Base-by-base conservation (phyloP, 2,888 invertebrate genomes). In the Cartodere bifasciata region DNA sequence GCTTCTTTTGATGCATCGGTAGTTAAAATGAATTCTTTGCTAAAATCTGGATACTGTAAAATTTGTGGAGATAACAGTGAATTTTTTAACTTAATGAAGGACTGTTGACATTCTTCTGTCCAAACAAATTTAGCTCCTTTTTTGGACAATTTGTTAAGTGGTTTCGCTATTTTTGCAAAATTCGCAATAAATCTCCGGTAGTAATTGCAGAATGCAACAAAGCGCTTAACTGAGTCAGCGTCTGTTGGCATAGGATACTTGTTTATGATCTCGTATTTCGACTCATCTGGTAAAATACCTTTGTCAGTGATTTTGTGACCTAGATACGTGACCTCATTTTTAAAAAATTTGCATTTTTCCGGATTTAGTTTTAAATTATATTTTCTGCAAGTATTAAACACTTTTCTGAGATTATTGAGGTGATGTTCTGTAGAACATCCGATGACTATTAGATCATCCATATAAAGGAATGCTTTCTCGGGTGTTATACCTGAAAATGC, bases 391-490 rank as follows among this genome's bases (percentile, higher is more conserved):
- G 32, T 32, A 28, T 27, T 27, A 24, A 39, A 34, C 12, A 36
- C 31, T 9, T 23, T 23, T 28, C 13, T 30, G 7, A 36, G 20
- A 22, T 36, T 36, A 21, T 25, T 16, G 14, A 34, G 16, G 25
- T 36, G 32, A 23, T 34, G 41, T 16, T 46, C 34, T 31, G 38
- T 33, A 11, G 40, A 35, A 27, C 36, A 41, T 5, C 43, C 42
- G 6, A 41, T 36, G 4, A 42, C 42, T 14, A 45, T 42, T 9
- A 46, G 28, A 28, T 47, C 43, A 30, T 47, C 47, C 28, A 47
- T 41, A 29, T 44, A 44, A 16, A 46, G 32, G 31, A 46, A 44
- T 25, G 34, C 32, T 36, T 37, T 34, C 31, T 35, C 36, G 2
- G 39, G 42, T 5, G 27, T 24, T 12, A 39, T 5, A 3, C 42